Evolutionary conservation across 2,797 vertebrate genomes (phyloP).

Genomic region (Bovichtus diacanthus): DNA sequence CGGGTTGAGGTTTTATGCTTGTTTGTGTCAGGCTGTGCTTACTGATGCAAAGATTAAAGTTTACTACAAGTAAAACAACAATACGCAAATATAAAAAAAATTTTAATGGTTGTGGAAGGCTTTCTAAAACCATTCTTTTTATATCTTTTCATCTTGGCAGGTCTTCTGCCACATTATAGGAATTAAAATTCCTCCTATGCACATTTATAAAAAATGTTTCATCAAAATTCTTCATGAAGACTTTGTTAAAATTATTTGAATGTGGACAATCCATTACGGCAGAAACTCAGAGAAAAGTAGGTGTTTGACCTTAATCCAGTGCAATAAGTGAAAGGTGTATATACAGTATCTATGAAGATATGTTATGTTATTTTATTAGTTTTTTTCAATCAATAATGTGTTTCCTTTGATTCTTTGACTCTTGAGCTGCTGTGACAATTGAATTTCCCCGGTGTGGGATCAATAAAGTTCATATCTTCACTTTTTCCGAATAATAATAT

Average conservation of each 20-base stretch:
- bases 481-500: neutral
- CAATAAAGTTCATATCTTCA: no score
- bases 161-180: neutral
- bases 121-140: neutral
- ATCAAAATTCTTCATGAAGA: neutral
- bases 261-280: neutral
- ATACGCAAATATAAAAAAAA: neutral
- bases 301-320: no score
- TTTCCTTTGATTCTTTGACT: no score
- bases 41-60: constrained; percentile 30
- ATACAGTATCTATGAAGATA: no score
- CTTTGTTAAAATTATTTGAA: neutral
- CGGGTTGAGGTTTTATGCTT: constrained; percentile 50
- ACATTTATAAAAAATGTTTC: neutral
- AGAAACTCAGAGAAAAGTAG: neutral
- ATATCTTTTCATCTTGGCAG: neutral
- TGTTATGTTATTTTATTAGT: no score
- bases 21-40: constrained; percentile 31
- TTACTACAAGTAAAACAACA: neutral
- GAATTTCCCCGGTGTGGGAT: no score
- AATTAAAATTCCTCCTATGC: neutral
- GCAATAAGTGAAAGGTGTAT: no score
- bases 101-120: neutral
- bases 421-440: neutral
- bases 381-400: no score